Conservation (phyloP, 2,113 vertebrate genomes). For the Plotosus lineatus region DNA sequence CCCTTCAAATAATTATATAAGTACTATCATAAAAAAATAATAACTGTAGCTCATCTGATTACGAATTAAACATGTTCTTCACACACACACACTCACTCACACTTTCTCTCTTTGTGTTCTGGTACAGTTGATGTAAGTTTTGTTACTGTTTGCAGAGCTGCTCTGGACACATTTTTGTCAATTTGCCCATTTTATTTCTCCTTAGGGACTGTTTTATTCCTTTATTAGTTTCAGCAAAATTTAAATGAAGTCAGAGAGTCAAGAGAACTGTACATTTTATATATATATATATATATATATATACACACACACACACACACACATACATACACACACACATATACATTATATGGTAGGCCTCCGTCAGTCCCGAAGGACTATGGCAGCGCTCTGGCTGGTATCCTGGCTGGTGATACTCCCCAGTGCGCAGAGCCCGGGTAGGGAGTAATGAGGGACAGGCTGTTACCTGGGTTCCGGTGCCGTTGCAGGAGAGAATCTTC, state of each 20-base stretch:
- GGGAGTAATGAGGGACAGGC: too few relatives aligned
- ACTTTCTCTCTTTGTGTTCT: neutral
- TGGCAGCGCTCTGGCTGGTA: too few relatives aligned
- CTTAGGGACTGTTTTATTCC: neutral
- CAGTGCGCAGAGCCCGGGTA: too few relatives aligned
- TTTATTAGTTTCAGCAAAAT: conserved; percentile 2
- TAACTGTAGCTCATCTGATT: neutral
- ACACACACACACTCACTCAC: neutral
- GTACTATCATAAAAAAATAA: neutral
- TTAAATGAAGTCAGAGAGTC: conserved; percentile 14
- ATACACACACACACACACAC: too few relatives aligned
- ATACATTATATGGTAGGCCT: too few relatives aligned
- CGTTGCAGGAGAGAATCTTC: too few relatives aligned
- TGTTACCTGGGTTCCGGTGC: too few relatives aligned
- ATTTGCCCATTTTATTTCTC: conserved; percentile 1
- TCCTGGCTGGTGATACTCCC: too few relatives aligned
- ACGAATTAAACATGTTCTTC: neutral
- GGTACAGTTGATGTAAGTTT: neutral
- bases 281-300: too few relatives aligned
- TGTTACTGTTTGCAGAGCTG: neutral
- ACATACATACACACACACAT: too few relatives aligned
- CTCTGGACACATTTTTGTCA: neutral
- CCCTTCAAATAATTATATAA: neutral
- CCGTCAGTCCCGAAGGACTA: too few relatives aligned
- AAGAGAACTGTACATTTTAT: neutral